phyloP scores from a whole-genome alignment of 1,140 invertebrate genomes.

The Belonocnema kinseyi region DNA sequence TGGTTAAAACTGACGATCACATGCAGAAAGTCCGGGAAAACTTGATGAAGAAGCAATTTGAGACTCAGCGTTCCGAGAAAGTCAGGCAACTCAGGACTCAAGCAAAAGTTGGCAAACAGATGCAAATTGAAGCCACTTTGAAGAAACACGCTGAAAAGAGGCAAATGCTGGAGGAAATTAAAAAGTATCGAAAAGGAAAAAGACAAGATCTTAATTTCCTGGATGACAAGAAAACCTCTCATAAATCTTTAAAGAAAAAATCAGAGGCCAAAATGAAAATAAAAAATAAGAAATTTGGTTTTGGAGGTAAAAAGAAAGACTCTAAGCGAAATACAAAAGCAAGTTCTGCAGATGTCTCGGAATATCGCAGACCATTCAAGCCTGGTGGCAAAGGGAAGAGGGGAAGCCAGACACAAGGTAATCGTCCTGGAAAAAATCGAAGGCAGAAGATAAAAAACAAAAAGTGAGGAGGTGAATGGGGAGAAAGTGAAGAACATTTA shows the following conservation, averaged over 20 bases:
- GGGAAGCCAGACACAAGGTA: slow-evolving; percentile 59
- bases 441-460: slow-evolving; percentile 78
- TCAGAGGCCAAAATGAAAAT: slow-evolving; percentile 78
- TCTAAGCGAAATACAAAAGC: slow-evolving; percentile 91
- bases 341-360: slow-evolving; percentile 82
- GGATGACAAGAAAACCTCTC: slow-evolving; percentile 81
- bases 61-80: slow-evolving; percentile 90
- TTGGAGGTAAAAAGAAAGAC: slow-evolving; percentile 96
- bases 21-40: slow-evolving; percentile 97
- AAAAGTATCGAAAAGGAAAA: slow-evolving; percentile 90
- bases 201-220: slow-evolving; percentile 88
- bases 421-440: slow-evolving; percentile 79
- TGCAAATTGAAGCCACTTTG: slow-evolving; percentile 89
- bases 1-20: slow-evolving; percentile 97
- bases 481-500: not conserved
- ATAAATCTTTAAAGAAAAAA: slow-evolving; percentile 75
- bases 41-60: slow-evolving; percentile 88
- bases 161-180: slow-evolving; percentile 89
- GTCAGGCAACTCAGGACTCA: slow-evolving; percentile 92
- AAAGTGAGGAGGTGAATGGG: slow-evolving; percentile 45
- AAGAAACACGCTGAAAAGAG: slow-evolving; percentile 86
- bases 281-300: slow-evolving; percentile 94
- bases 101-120: slow-evolving; percentile 94
- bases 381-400: slow-evolving; percentile 63
- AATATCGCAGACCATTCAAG: slow-evolving; percentile 76